Base-by-base conservation (phyloP, 2,888 invertebrate species). In the Brachypalpus laphriformis region DNA sequence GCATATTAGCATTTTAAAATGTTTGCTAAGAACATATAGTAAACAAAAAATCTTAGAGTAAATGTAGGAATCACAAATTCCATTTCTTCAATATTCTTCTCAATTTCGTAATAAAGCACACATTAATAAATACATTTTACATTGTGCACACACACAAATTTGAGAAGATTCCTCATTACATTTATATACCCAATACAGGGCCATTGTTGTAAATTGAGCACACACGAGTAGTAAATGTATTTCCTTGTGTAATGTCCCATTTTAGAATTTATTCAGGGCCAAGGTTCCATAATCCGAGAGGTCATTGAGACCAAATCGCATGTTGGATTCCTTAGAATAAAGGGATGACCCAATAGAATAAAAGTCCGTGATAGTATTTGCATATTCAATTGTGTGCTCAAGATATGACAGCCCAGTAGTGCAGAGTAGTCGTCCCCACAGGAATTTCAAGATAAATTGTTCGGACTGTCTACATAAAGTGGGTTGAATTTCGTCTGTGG, bases 341-440 rank as follows among this genome's bases (percentile, higher is more conserved):
- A 45, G 3, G 34, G 2, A 20, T 16, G 1, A 25, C 37, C 22
- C 34, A 16, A 11, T 5, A 16, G 65, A 34, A 49, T 40, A 11
- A 16, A 18, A 16, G n/a, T 34, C 22, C 71, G 34, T 25, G n/a
- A 37, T n/a, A 59, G 34, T 47, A 76, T 68, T 76, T 66, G 59
- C 66, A 68, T 76, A 76, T 76, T 76, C 66, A 76, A 51, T 49
- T 68, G 47, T 42, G 34, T 76, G 31, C 56, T 56, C 28, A 16
- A 75, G 16, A 68, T 76, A 68, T 76, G 76, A 68, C 66, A 51
- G 51, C 34, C 45, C 14, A 16, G 56, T 16, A 65, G 59, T 59
- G 51, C 49, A 28, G 65, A n/a, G 37, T 25, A 25, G 49, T 47
- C 25, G n/a, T 5, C 37, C 66, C 57, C 57, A 49, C 47, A 66